Evolutionary conservation across 2,113 vertebrate genomes (phyloP), one percentile per base, ranked within the genome.

Genomic region (Lonchura striata): DNA sequence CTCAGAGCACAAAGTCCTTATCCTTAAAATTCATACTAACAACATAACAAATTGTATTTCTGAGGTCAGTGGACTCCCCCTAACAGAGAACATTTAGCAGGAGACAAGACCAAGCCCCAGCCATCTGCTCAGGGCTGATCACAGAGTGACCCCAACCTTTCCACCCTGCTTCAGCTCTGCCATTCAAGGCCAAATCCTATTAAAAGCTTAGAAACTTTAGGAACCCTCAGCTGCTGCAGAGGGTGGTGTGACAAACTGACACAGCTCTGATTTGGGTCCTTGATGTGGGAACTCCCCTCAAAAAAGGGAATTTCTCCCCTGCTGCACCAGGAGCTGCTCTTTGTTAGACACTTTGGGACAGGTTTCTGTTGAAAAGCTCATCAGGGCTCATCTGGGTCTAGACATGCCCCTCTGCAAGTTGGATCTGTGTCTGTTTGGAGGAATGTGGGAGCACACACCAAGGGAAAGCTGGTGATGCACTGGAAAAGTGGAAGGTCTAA

Each of bases 401-500:
- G 71, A 74, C 15, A 49, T 54, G 10, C 39, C 16, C 39, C 1
- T 2, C 52, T 60, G 69, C 25, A 86, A 39, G 42, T 13, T 71
- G 76, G 33, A 54, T 52, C 39, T 47, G 24, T 12, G 47, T 82
- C 33, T 85, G 31, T 74, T n/a, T 5, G 2, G 52, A 81, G 69
- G 65, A 81, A 21, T 7, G 1, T 57, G 60, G 59, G 69, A 61
- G 37, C 2, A 3, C 4, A 2, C 27, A 8, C 0, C 0, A 1
- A 1, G 20, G 44, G 50, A 64, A 65, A 68, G 64, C 59, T 61
- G 72, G 22, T 1, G 11, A 24, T 19, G 46, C 12, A 8, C n/a
- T 70, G 74, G n/a, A 10, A 61, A 78, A 37, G 60, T 15, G 31
- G 50, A 74, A 54, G 17, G 13, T 44, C 12, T 42, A 1, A 15